These are phyloP conservation scores for Sebastes baramenuke DNA, from an alignment of 2,797 vertebrate genomes.

Conservation along the genomic window DNA sequence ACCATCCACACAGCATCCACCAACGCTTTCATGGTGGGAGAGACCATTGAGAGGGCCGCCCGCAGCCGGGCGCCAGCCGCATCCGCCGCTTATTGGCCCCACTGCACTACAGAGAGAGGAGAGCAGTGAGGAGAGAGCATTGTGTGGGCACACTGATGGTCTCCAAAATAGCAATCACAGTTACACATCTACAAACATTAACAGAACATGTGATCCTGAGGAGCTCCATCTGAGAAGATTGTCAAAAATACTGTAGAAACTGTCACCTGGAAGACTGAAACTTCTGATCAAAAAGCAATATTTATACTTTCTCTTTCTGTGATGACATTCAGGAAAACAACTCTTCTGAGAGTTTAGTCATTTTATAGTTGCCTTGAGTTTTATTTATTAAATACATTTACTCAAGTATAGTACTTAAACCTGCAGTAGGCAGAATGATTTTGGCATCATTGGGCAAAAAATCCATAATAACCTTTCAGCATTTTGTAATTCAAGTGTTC, in stretches of 20 bases:
- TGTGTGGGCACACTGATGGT: slow-evolving; percentile 9
- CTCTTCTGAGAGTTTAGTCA: not conserved
- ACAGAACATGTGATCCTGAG: not conserved
- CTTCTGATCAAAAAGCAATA: not conserved
- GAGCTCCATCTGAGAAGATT: not conserved
- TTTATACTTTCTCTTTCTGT: not conserved
- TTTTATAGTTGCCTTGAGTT: not conserved
- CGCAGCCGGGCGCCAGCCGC: slow-evolving; percentile 41
- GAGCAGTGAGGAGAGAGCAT: not conserved
- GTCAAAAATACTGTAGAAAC: not conserved
- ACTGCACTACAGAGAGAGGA: slow-evolving; percentile 37
- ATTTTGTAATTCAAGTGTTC: no score
- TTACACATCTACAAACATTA: not conserved
- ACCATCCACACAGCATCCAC: slow-evolving; percentile 83
- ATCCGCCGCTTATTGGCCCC: slow-evolving; percentile 34
- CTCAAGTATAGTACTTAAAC: not conserved
- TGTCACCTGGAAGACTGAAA: not conserved
- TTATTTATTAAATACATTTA: not conserved
- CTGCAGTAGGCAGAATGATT: no score
- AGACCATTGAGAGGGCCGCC: slow-evolving; percentile 74
- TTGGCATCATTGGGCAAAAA: no score
- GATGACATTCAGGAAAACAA: not conserved
- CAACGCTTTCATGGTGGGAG: slow-evolving; percentile 83
- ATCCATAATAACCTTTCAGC: no score
- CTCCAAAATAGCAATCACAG: not conserved